Evolutionary conservation across 2,888 invertebrate species (phyloP), one percentile per base, ranked within the genome.

Genomic region (Paralinhomoeus sp.): DNA sequence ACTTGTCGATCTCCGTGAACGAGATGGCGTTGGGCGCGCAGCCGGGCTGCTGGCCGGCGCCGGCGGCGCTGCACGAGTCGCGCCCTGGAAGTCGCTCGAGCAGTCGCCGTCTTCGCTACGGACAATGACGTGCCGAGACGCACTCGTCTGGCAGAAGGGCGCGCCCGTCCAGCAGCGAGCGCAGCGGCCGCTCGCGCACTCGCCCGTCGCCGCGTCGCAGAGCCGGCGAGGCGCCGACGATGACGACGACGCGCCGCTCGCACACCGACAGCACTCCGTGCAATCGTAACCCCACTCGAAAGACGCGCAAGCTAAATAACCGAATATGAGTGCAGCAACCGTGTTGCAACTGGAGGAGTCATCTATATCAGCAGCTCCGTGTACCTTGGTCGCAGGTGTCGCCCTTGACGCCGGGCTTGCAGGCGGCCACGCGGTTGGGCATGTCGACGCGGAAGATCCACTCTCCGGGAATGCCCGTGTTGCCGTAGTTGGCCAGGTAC

Each of bases 261-360:
- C 27, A 40, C 60, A 60, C 43, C 60, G 60, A 46, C 60, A 61
- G 41, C 60, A 60, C 37, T 48, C 46, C 24, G n/a, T 52, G 47
- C 60, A 60, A 41, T 60, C 60, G 27, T 53, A 54, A 21, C 60
- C 60, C 56, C 57, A 61, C 47, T 60, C 59, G 7, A 53, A 55
- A n/a, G 48, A 43, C 2, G 49, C 47, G 49, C 60, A 60, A 24
- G 52, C 60, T 55, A 43, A 27, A 9, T 27, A 12, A 27, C 7
- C 27, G 7, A 12, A 5, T 9, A 27, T 5, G 7, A 27, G 12
- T 27, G 12, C 27, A 27, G 27, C 27, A 27, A 27, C 5, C 27
- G 12, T 12, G 7, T 12, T 5, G 5, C 27, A 12, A 5, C 27
- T 12, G 27, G 27, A 27, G n/a, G n/a, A n/a, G n/a, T n/a, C n/a